Evolutionary conservation across 2,888 invertebrate genomes (phyloP), one percentile per base, ranked within the genome.

Genomic region (Sarcophaga variegata): DNA sequence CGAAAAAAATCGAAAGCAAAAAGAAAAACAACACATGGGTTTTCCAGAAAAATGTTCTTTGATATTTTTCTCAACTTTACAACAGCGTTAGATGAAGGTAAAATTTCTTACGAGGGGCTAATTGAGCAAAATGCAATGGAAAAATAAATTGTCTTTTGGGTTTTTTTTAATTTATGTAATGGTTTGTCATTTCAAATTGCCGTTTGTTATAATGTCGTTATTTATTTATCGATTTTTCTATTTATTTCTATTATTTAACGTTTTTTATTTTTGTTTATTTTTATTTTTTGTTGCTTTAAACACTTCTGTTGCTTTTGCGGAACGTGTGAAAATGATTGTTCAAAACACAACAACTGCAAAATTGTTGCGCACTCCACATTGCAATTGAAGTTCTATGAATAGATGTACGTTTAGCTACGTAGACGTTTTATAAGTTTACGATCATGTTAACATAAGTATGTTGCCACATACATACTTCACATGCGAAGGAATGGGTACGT

Each of bases 321-420:
- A 86, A 86, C 86, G 86, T 86, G 86, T 86, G 86, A 86, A 86
- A 86, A 83, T 83, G 78, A 70, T 77, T 78, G 83, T 83, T 81
- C 60, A 78, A 71, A 70, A 67, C 67, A 63, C 10, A 59, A 60
- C 75, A 75, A 81, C 75, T 75, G 82, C 63, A 59, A 82, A 76
- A 82, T 82, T 71, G 76, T 76, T 82, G 82, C 76, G 70, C 76
- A 76, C 76, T 82, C 63, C 59, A 37, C 37, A 64, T 54, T 45
- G 70, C 62, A 37, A 70, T 79, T 75, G 74, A 27, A 69, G 62
- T 83, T 83, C 74, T 75, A 22, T 67, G 66, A 62, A 49, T 63
- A 69, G 75, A 70, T 54, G 37, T 45, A 25, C 45, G 45, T 54
- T 54, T 54, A 54, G 17, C 54, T 54, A 54, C 54, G 54, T 54